Evolutionary conservation across 2,113 vertebrate species (phyloP), one percentile per base, ranked within the genome.

Genomic region (Sitta europaea): DNA sequence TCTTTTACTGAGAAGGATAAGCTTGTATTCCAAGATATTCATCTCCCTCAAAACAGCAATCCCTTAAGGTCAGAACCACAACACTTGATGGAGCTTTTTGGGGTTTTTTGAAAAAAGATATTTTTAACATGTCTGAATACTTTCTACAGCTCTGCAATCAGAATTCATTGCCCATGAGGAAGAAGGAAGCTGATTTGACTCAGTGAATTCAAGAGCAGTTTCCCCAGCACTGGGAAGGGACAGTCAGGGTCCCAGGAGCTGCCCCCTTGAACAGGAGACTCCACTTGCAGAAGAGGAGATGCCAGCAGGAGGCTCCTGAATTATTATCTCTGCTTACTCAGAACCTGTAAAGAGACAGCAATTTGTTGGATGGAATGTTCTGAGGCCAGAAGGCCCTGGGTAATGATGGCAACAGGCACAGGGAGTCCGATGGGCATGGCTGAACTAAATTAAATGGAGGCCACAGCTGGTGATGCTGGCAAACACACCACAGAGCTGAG

Each of bases 381-480:
- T 86, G 58, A 83, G 66, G 70, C 25, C 59, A 74, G 45, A 71
- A 83, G 33, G 21, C 67, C 22, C 59, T 31, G 2, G 11, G 12
- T 35, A 84, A 77, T 68, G 43, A 84, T 6, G 16, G 65, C 47
- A 90, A 86, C 35, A 51, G 84, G n/a, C 28, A 74, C 43, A 48
- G 43, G 33, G 19, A 67, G 42, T 58, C n/a, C 59, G 51, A 59
- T 25, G 65, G 43, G 28, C 38, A 40, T 6, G 72, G 68, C 36
- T 57, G n/a, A 84, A 85, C 50, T 58, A 77, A 81, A 71, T 24
- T 14, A 57, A 91, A 92, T 59, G 14, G 63, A 84, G 22, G 58
- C n/a, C 54, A 76, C 78, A 88, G 57, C 83, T 94, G 68, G 48
- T 51, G 48, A 57, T 59, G 61, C 48, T 95, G 93, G 80, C 76